Evolutionary conservation across 2,797 vertebrate genomes (phyloP).

Genomic region (Centropyge bicolor): DNA sequence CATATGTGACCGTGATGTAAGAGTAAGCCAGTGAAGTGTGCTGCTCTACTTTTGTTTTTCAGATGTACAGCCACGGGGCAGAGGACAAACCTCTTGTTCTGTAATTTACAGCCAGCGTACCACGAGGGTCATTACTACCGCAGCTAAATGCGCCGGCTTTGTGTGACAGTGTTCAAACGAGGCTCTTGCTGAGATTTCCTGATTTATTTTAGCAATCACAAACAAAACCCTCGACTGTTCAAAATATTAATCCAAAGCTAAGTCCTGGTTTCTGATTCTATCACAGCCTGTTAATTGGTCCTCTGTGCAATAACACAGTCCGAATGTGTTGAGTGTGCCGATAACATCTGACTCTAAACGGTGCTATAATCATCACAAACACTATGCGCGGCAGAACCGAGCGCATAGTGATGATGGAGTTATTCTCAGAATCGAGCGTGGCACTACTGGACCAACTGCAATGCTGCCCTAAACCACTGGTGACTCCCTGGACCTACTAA

Average conservation of each 20-base stretch:
- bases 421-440: conserved; percentile 25
- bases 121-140: conserved; percentile 25
- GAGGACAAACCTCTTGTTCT: conserved; percentile 28
- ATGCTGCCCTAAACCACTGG: conserved; percentile 23
- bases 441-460: conserved; percentile 44
- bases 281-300: conserved; percentile 36
- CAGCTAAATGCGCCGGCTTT: conserved; percentile 12
- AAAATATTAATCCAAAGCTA: conserved; percentile 44
- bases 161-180: conserved; percentile 7
- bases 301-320: conserved; percentile 38
- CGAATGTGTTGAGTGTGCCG: conserved; percentile 34
- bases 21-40: conserved; percentile 39
- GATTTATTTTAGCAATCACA: conserved; percentile 28
- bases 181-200: conserved; percentile 8
- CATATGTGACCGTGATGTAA: conserved; percentile 56
- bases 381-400: conserved; percentile 20
- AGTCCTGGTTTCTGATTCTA: conserved; percentile 45
- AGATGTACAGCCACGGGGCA: conserved; percentile 41
- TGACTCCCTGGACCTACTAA: conserved; percentile 44
- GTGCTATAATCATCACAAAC: conserved; percentile 46
- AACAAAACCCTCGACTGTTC: conserved; percentile 38
- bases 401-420: conserved; percentile 20
- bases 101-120: conserved; percentile 21
- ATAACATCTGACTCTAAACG: conserved; percentile 51
- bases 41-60: conserved; percentile 61